Conservation (phyloP, 2,888 invertebrate genomes). For the Chrysolina americana region DNA sequence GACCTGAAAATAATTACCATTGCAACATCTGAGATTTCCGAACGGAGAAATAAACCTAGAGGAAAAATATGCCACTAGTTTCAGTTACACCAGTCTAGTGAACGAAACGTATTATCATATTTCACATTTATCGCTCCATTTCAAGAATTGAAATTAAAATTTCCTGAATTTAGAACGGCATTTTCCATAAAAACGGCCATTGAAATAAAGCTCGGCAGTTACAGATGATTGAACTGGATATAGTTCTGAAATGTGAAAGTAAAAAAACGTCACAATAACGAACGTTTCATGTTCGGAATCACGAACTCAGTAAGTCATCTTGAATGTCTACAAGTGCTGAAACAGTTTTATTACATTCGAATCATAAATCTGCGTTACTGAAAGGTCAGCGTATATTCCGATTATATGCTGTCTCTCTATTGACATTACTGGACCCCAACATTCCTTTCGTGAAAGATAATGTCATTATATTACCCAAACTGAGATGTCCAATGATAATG, state of each 20-base stretch:
- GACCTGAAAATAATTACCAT: not conserved
- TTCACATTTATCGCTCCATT: constrained; percentile 37
- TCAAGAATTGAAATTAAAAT: constrained; percentile 33
- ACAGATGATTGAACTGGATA: constrained; percentile 22
- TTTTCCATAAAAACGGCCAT: constrained; percentile 25
- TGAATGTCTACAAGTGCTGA: not conserved
- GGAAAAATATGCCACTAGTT: constrained; percentile 18
- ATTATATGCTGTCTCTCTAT: too few species aligned
- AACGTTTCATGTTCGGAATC: not conserved
- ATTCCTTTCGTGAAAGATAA: too few species aligned
- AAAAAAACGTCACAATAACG: constrained; percentile 9
- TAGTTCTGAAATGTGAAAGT: not conserved
- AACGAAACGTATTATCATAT: constrained; percentile 31
- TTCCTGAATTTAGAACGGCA: constrained; percentile 24
- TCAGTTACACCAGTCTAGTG: constrained; percentile 8
- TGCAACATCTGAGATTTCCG: not conserved
- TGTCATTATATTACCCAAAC: too few species aligned
- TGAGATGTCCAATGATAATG: too few species aligned
- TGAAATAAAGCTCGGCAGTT: constrained; percentile 29
- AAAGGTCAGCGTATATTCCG: not conserved
- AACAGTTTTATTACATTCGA: not conserved
- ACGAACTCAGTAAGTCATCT: not conserved
- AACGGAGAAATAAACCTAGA: not conserved
- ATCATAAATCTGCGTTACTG: not conserved
- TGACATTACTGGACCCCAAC: too few species aligned